Percentiles rank a stretch among this genome's conserved stretches.
These are phyloP conservation scores for Gadus macrocephalus DNA, from an alignment of 2,113 vertebrate species.

Conservation along the genomic window DNA sequence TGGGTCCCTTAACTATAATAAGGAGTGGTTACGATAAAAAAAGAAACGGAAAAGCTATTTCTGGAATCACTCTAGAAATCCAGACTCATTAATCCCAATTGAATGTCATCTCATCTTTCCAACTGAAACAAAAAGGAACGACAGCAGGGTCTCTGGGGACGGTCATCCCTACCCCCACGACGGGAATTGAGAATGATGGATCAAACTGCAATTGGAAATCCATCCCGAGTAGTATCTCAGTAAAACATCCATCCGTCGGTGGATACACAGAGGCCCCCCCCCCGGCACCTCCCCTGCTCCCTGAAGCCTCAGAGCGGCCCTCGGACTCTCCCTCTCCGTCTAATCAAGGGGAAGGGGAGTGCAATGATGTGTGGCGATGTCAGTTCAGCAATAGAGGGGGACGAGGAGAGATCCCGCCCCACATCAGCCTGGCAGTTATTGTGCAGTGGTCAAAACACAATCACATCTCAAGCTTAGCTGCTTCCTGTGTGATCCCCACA, in stretches of 20 bases:
- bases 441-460: slow-evolving; percentile 28
- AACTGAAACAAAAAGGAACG: not conserved
- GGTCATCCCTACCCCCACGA: slow-evolving; percentile 2
- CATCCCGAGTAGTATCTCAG: slow-evolving; percentile 8
- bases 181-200: slow-evolving; percentile 30
- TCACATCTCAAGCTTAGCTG: slow-evolving; percentile 13
- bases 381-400: slow-evolving; percentile 19
- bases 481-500: slow-evolving; percentile 1
- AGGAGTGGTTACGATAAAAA: not conserved
- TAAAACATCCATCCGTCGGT: slow-evolving; percentile 19
- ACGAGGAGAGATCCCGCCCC: not conserved
- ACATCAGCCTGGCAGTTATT: slow-evolving; percentile 35
- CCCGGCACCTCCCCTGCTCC: slow-evolving; percentile 5
- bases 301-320: slow-evolving; percentile 11
- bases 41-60: too few relatives aligned
- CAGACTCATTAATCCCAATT: slow-evolving; percentile 1
- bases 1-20: too few relatives aligned
- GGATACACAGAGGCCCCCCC: slow-evolving; percentile 4
- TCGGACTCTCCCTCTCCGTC: not conserved
- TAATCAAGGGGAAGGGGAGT: slow-evolving; percentile 17
- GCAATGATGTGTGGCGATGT: slow-evolving; percentile 37
- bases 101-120: not conserved
- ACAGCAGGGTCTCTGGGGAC: not conserved
- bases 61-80: not conserved
- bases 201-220: slow-evolving; percentile 18